These are phyloP conservation scores for Pseudotriccus pelzelni DNA, from an alignment of 2,797 vertebrate genomes.

Conservation along the genomic window DNA sequence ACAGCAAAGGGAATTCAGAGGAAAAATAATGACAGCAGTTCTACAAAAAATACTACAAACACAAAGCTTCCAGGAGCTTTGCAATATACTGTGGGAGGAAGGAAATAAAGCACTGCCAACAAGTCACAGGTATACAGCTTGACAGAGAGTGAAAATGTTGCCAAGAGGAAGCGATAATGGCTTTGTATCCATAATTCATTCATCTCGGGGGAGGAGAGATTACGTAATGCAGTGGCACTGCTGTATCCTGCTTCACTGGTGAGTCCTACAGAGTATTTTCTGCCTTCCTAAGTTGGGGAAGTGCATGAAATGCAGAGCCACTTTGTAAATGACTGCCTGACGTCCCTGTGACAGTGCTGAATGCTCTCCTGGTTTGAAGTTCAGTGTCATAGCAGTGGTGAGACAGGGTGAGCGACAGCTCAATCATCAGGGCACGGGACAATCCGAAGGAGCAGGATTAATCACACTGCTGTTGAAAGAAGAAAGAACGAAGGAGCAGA, in stretches of 20 bases:
- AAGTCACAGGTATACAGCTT: not conserved
- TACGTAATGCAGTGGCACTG: not conserved
- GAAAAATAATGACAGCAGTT: not conserved
- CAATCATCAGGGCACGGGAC: not conserved
- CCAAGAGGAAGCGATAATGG: constrained; percentile 28
- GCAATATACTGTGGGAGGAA: not conserved
- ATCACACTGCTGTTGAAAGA: constrained; percentile 26
- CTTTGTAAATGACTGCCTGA: constrained; percentile 8
- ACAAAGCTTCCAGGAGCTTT: not conserved
- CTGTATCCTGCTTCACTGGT: constrained; percentile 11
- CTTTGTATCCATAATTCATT: constrained; percentile 42
- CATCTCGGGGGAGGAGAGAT: not conserved
- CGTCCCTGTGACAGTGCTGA: not conserved
- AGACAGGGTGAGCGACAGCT: not conserved
- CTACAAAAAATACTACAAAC: not conserved
- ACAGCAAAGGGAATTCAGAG: not conserved
- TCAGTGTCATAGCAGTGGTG: not conserved
- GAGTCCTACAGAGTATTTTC: not conserved
- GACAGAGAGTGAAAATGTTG: not conserved
- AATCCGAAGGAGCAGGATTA: not conserved
- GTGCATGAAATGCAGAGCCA: not conserved
- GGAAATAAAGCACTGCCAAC: not conserved
- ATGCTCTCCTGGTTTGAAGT: not conserved
- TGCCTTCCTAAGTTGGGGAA: not conserved
- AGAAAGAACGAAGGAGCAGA: constrained; percentile 9